Percentiles rank a stretch among this genome's conserved stretches.
These are phyloP conservation scores for Pimephales promelas DNA, from an alignment of 2,113 vertebrate species.

Conservation along the genomic window DNA sequence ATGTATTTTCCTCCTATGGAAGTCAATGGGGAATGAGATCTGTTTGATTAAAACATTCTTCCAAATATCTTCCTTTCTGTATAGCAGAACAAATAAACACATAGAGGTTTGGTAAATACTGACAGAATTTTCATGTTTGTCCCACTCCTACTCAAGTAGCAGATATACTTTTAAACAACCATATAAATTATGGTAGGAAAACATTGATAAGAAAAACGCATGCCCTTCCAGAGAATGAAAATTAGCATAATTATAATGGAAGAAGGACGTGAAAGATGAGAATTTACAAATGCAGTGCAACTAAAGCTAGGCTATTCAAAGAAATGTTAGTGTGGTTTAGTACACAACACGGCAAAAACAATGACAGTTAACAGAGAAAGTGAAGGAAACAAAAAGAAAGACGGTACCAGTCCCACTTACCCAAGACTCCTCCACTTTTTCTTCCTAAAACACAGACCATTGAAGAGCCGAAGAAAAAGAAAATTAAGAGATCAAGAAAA, in stretches of 20 bases:
- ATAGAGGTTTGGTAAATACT: no score
- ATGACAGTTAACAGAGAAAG: background rate
- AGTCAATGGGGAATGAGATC: no score
- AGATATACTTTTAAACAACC: background rate
- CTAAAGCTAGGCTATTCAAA: background rate
- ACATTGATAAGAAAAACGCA: background rate
- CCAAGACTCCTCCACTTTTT: slow-evolving; percentile 99
- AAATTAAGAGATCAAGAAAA: slow-evolving; percentile 80
- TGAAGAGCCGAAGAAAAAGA: slow-evolving; percentile 84
- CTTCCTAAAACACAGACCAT: slow-evolving; percentile 96
- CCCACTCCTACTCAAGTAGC: background rate
- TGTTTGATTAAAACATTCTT: no score
- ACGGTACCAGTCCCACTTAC: slow-evolving; percentile 83
- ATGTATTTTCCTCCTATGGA: no score
- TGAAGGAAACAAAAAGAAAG: background rate
- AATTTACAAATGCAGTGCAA: background rate
- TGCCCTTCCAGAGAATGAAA: background rate
- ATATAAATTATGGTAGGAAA: background rate
- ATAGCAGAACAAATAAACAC: no score
- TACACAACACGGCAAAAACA: background rate
- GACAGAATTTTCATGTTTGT: no score
- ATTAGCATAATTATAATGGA: background rate
- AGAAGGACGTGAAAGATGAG: background rate
- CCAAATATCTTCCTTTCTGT: no score
- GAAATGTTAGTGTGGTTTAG: slow-evolving; percentile 6